Percentiles rank a stretch among this genome's conserved stretches.
phyloP scores from a whole-genome alignment of 2,113 vertebrate genomes.

The Hassar affinis region DNA sequence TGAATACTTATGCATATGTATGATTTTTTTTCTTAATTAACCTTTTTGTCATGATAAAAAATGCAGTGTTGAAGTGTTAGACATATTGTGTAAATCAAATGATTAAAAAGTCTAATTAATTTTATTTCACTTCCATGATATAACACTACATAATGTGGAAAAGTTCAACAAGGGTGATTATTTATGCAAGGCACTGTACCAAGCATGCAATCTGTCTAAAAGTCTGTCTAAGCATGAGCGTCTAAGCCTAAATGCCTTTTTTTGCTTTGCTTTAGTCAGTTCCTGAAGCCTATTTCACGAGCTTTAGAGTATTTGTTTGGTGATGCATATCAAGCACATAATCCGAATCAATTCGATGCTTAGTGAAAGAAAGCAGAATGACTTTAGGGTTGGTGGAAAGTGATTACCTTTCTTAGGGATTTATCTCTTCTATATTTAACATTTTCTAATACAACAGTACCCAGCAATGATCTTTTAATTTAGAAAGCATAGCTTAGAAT shows the following conservation, averaged over 20 bases:
- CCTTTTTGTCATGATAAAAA: neutral
- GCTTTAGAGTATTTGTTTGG: slow-evolving; percentile 12
- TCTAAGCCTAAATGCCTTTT: slow-evolving; percentile 12
- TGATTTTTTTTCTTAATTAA: neutral
- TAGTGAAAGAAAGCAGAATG: slow-evolving; percentile 1
- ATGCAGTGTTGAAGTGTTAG: neutral
- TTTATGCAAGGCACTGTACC: neutral
- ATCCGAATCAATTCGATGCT: slow-evolving; percentile 23
- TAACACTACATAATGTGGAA: neutral
- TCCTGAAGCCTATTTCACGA: slow-evolving; percentile 25
- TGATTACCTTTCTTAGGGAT: neutral
- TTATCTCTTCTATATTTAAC: slow-evolving; percentile 29
- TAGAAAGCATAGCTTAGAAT: neutral
- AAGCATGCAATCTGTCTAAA: neutral
- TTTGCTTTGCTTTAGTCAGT: slow-evolving; percentile 5
- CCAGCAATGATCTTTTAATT: neutral
- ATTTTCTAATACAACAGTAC: neutral
- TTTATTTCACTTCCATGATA: neutral
- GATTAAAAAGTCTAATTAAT: neutral
- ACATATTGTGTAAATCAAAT: neutral
- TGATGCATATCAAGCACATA: slow-evolving; percentile 26
- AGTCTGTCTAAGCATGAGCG: neutral
- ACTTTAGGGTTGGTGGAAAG: slow-evolving; percentile 13
- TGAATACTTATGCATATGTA: neutral
- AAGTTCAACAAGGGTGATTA: neutral